These are phyloP conservation scores for Phocides pigmalion DNA, from an alignment of 1,140 invertebrate genomes.

Conservation along the genomic window DNA sequence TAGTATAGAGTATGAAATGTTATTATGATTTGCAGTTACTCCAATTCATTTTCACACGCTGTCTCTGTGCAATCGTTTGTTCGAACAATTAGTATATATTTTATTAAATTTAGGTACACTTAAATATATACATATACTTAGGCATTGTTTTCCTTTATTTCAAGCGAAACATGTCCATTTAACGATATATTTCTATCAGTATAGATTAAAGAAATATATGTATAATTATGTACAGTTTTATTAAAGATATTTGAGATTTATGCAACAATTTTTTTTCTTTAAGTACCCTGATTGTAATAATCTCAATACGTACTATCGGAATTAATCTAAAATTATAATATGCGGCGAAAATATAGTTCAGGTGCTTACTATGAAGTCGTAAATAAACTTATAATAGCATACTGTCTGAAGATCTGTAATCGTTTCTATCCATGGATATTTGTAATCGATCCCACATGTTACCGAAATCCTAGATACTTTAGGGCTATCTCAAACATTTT, in stretches of 20 bases:
- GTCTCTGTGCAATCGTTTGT: conserved; percentile 76
- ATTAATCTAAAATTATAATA: too few species aligned
- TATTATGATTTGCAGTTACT: conserved; percentile 42
- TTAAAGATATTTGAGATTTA: conserved; percentile 58
- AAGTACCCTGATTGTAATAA: conserved; percentile 3
- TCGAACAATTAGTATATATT: conserved; percentile 76
- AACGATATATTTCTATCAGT: conserved; percentile 71
- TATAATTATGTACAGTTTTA: conserved; percentile 79
- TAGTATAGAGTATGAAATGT: conserved; percentile 80
- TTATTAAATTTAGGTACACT: conserved; percentile 61
- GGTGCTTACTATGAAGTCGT: too few species aligned
- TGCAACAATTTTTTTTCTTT: conserved; percentile 39
- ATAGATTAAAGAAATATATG: conserved; percentile 70
- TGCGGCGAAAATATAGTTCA: too few species aligned
- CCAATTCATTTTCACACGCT: conserved; percentile 55
- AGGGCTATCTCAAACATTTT: too few species aligned
- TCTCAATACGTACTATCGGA: too few species aligned
- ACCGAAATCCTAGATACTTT: too few species aligned
- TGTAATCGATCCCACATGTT: too few species aligned
- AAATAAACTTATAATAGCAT: too few species aligned
- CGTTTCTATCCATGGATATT: too few species aligned
- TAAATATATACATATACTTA: conserved; percentile 51
- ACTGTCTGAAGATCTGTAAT: too few species aligned
- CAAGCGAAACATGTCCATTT: conserved; percentile 68
- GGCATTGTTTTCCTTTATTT: conserved; percentile 66